Base-by-base conservation (phyloP, 2,113 vertebrate species). In the Lophius piscatorius region DNA sequence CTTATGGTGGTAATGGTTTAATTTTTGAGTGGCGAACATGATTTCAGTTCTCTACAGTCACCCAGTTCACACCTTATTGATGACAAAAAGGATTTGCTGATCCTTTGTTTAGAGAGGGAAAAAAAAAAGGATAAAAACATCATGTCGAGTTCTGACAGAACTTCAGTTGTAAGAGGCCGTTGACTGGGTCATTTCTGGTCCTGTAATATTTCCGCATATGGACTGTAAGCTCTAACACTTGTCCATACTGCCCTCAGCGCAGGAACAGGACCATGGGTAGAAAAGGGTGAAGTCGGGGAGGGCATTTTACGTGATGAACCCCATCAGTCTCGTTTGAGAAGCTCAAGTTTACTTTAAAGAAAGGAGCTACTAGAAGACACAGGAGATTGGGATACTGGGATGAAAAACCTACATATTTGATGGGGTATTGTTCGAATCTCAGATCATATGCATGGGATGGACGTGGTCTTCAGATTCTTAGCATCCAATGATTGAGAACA, bases 1-100 rank as follows among this genome's bases (percentile, higher is more conserved):
- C 83, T 78, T 70, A 50, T 42, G 50, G 57, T 59, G 63, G 67
- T 69, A 83, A 24, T 61, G 69, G 33, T 73, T 76, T 69, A 70
- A 75, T 74, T 58, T 63, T 23, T 5, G 24, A 72, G 74, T 24
- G 50, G 51, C 55, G 14, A 14, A 35, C 58, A 42, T 51, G 70
- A 56, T 55, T 45, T 63, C 45, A 72, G 26, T 63, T 63, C 42
- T 31, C 16, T 63, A 60, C 51, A 31, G 33, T 50, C 52, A 62
- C 77, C 74, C 52, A 26, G 38, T 29, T 76, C 49, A 73, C 65
- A 78, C 44, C 28, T 41, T 38, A 24, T 26, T 17, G 28, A 62
- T 6, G 18, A 65, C 22, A 21, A 74, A 58, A 69, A 76, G 36
- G 36, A 57, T 33, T 63, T 18, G 1, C 4, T 28, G 26, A 78